Conservation (phyloP, 1,140 invertebrate genomes). For the Leptonema lineaticorne region DNA sequence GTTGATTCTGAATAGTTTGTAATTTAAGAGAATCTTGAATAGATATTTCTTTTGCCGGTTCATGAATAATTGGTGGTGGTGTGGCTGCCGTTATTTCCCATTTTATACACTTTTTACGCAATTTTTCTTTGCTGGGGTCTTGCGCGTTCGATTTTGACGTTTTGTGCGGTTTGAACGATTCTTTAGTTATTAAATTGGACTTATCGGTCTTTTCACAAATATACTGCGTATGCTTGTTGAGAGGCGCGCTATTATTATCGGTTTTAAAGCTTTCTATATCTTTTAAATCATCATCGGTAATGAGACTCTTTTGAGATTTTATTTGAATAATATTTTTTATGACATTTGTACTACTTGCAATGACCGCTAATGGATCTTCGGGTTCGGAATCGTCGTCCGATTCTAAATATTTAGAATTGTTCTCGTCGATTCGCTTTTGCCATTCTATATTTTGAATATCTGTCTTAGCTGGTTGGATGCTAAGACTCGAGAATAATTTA, state of each 20-base stretch:
- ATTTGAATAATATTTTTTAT: slow-evolving; percentile 61
- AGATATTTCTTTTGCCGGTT: slow-evolving; percentile 56
- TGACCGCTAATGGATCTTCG: slow-evolving; percentile 64
- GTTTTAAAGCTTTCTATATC: slow-evolving; percentile 50
- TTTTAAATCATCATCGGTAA: slow-evolving; percentile 62
- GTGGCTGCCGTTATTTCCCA: slow-evolving; percentile 73
- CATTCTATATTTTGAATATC: slow-evolving; percentile 66
- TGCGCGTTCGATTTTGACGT: slow-evolving; percentile 65
- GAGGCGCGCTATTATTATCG: neutral
- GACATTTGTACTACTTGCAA: slow-evolving; percentile 62
- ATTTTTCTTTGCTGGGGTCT: slow-evolving; percentile 62
- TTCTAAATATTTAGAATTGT: slow-evolving; percentile 54
- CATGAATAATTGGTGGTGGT: slow-evolving; percentile 60
- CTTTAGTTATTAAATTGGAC: slow-evolving; percentile 44
- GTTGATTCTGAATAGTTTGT: slow-evolving; percentile 53
- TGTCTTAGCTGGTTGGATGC: slow-evolving; percentile 51
- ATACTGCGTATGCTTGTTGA: slow-evolving; percentile 57
- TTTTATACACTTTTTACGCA: slow-evolving; percentile 59
- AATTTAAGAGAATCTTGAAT: slow-evolving; percentile 61
- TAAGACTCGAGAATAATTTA: slow-evolving; percentile 60
- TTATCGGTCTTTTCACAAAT: slow-evolving; percentile 62
- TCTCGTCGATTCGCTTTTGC: slow-evolving; percentile 54
- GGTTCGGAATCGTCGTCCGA: slow-evolving; percentile 66
- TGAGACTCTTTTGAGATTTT: slow-evolving; percentile 56
- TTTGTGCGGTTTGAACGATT: slow-evolving; percentile 65